Base-by-base conservation (phyloP, 2,797 vertebrate genomes). In the Malacoctenus gilli region DNA sequence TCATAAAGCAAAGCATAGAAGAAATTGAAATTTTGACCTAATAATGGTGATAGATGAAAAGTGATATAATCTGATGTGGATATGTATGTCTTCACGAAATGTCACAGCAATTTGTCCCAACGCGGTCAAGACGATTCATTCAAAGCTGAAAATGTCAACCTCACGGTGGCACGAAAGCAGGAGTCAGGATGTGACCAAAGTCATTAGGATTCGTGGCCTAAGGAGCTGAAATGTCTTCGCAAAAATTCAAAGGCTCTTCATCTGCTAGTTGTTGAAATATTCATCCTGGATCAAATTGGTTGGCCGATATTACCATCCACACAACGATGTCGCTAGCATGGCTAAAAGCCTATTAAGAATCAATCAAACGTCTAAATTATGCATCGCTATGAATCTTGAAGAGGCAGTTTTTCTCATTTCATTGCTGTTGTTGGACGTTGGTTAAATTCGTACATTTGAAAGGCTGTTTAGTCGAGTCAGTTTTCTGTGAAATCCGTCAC, bases 321-420 rank as follows among this genome's bases (percentile, higher is more conserved):
- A 39, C 9, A 19, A 18, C 4, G 6, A 19, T 20, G 18, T 39
- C 5, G 18, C 37, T 19, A 20, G 18, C 37, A 39, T 39, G 37
- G 37, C 37, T 20, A 19, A 20, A 39, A 39, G 10, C 10, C 38
- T 2, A 5, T 32, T 5, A 25, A 16, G 32, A 15, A 9, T 22
- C 19, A 10, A 32, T 41, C 3, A 23, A 37, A 65, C 12, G 21
- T 32, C 18, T 19, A 12, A 28, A 66, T 51, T 43, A 23, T 22
- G 11, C 8, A 7, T 36, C 36, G 12, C 14, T 15, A 49, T 28
- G 2, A 19, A 28, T 14, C 16, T 30, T 20, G 15, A 25, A 9
- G 21, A 5, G 15, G 2, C 37, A 39, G 10, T 7, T 12, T 28
- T 48, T 23, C 11, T 30, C 28, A 6, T 22, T 22, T 31, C 8